A percentile compares a stretch with the other conserved stretches of the same genome.
These are phyloP conservation scores for Calypte anna DNA, from an alignment of 2,113 vertebrate species.

Conservation along the genomic window DNA sequence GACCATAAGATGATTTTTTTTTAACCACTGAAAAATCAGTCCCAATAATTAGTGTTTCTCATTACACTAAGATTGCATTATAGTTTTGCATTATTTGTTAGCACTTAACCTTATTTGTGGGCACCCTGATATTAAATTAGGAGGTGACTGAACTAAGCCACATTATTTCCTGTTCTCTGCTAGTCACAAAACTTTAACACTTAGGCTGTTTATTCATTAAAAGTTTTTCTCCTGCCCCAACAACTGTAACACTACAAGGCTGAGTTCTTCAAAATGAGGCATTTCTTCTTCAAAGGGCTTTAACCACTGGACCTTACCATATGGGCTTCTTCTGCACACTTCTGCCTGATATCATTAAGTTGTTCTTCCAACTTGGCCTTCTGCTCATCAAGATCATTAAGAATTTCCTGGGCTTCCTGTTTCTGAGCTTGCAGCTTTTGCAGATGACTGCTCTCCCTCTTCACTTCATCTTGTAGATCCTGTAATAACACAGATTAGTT, in stretches of 20 bases:
- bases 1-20: background rate
- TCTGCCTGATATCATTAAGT: slow-evolving; percentile 86
- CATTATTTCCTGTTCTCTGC: background rate
- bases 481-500: slow-evolving; percentile 58
- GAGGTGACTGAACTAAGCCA: background rate
- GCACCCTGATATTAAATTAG: background rate
- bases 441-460: slow-evolving; percentile 86
- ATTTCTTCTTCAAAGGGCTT: background rate
- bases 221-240: background rate
- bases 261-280: background rate
- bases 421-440: slow-evolving; percentile 90
- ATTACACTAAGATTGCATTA: background rate
- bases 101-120: background rate
- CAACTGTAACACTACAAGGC: background rate
- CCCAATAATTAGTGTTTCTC: background rate
- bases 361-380: slow-evolving; percentile 91
- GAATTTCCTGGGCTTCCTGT: slow-evolving; percentile 89
- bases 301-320: slow-evolving; percentile 78
- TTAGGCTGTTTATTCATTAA: background rate
- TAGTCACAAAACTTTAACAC: background rate
- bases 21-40: background rate
- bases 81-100: background rate
- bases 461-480: slow-evolving; percentile 96
- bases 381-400: slow-evolving; percentile 92
- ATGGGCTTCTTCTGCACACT: slow-evolving; percentile 89